These are phyloP conservation scores for Podotricha telesiphe DNA, from an alignment of 2,888 invertebrate species.

Conservation along the genomic window DNA sequence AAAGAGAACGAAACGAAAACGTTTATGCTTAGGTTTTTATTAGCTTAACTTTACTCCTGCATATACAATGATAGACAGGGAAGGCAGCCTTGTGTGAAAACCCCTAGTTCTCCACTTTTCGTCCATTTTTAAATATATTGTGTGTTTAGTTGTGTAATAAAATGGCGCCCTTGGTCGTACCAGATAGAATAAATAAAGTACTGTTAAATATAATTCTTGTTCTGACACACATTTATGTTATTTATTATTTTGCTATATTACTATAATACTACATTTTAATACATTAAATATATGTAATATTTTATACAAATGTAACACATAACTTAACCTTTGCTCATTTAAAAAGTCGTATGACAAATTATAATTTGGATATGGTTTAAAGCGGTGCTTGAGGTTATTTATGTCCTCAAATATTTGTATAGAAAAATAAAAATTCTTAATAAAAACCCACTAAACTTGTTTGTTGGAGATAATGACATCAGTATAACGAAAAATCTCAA, in stretches of 20 bases:
- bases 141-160: too few relatives aligned
- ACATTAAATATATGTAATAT: not conserved
- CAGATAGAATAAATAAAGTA: too few relatives aligned
- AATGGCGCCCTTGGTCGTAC: too few relatives aligned
- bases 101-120: too few relatives aligned
- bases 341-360: slow-evolving; percentile 5
- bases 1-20: too few relatives aligned
- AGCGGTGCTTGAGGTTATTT: not conserved
- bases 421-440: not conserved
- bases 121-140: too few relatives aligned
- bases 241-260: too few relatives aligned
- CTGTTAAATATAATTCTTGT: too few relatives aligned
- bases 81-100: too few relatives aligned
- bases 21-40: not conserved
- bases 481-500: slow-evolving; percentile 3
- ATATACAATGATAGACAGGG: not conserved
- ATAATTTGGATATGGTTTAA: slow-evolving; percentile 3
- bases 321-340: not conserved
- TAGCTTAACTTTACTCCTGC: not conserved
- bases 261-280: not conserved
- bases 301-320: not conserved
- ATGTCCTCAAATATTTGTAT: slow-evolving; percentile 7
- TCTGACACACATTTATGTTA: too few relatives aligned
- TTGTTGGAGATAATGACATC: slow-evolving; percentile 5
- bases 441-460: slow-evolving; percentile 5